Evolutionary conservation across 1,140 invertebrate species (phyloP).

Genomic region (Ganaspis sp.): DNA sequence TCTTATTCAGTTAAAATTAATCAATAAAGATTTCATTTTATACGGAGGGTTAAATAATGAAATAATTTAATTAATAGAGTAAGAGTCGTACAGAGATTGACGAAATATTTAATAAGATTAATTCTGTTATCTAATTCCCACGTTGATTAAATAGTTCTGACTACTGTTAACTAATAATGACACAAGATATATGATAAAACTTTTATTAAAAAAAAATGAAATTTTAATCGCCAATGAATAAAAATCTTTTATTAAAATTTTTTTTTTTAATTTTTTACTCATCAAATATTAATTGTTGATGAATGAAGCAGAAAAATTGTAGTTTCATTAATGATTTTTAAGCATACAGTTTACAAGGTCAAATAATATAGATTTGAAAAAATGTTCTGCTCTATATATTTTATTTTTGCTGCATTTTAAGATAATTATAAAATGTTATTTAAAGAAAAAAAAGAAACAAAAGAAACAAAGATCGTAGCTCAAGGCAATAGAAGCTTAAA

Average conservation of each 20-base stretch:
- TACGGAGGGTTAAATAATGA: background rate
- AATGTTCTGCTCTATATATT: background rate
- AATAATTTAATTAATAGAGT: background rate
- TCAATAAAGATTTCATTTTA: background rate
- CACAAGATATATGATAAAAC: background rate
- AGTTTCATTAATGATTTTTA: too few species aligned
- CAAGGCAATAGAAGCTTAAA: background rate
- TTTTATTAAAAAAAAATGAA: background rate
- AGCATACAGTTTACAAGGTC: too few species aligned
- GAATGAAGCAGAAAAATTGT: too few species aligned
- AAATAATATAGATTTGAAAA: too few species aligned
- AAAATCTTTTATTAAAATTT: too few species aligned
- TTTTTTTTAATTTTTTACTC: too few species aligned
- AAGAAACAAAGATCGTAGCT: background rate
- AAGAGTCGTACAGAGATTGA: background rate
- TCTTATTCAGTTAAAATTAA: background rate
- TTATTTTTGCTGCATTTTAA: background rate
- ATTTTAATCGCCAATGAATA: too few species aligned
- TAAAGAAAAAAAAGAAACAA: background rate
- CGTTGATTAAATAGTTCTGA: background rate
- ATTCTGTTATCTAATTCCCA: background rate
- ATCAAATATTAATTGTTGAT: too few species aligned
- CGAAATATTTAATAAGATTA: constrained; percentile 2
- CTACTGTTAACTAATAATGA: background rate
- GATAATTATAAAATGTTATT: background rate